phyloP scores from a whole-genome alignment of 2,797 vertebrate species.

The Melopsittacus undulatus region DNA sequence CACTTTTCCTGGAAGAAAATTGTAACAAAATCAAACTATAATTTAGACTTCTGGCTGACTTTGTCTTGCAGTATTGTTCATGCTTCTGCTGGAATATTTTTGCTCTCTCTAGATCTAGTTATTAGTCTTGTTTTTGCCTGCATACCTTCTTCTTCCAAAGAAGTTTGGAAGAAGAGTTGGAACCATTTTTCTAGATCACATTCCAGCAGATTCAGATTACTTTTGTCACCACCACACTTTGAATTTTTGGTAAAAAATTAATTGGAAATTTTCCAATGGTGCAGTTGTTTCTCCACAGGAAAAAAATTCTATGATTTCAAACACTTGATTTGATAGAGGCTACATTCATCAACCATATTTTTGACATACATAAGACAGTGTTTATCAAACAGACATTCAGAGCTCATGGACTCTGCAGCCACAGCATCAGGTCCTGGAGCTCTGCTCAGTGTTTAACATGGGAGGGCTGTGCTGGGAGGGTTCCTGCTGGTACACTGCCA shows the following conservation, averaged over 20 bases:
- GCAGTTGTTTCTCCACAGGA: background rate
- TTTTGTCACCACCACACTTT: fast-evolving
- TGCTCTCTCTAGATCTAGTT: background rate
- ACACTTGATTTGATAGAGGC: background rate
- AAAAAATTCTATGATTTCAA: background rate
- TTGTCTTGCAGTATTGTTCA: background rate
- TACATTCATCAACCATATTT: background rate
- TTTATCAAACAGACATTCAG: background rate
- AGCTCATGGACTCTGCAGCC: background rate
- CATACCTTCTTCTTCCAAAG: background rate
- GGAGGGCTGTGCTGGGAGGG: background rate
- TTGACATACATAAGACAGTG: background rate
- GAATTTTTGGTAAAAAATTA: background rate
- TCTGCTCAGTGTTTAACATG: fast-evolving
- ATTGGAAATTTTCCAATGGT: background rate
- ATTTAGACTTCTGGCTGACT: background rate
- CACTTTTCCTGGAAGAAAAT: background rate
- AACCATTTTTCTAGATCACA: background rate
- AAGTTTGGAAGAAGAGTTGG: background rate
- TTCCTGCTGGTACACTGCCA: background rate
- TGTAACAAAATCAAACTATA: background rate
- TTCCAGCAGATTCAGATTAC: background rate
- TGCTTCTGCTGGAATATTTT: background rate
- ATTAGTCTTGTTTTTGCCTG: background rate
- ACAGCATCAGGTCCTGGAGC: background rate